Conservation (phyloP, 1,140 invertebrate genomes). For the Metopolophium dirhodum region DNA sequence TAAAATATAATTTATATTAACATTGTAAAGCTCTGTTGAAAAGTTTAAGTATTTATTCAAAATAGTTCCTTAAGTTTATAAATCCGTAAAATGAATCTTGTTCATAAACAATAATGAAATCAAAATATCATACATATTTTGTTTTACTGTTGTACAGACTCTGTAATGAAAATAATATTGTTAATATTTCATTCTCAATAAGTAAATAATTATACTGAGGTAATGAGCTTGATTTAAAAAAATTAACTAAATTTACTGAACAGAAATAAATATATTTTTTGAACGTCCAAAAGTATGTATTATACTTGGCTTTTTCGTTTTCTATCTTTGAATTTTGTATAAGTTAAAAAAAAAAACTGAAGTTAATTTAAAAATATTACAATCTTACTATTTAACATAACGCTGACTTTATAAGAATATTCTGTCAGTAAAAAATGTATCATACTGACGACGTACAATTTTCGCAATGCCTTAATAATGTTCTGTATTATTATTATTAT, state of each 20-base stretch:
- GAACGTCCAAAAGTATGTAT: not conserved
- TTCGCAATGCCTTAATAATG: not conserved
- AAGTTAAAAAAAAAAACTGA: not conserved
- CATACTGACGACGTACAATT: not conserved
- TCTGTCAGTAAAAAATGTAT: not conserved
- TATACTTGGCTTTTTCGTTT: not conserved
- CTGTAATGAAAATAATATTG: too few relatives aligned
- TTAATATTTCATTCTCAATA: too few relatives aligned
- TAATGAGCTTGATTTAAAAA: not conserved
- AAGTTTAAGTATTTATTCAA: too few relatives aligned
- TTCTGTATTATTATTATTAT: not conserved
- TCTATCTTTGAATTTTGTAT: not conserved
- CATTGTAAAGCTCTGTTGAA: too few relatives aligned
- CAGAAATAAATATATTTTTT: not conserved
- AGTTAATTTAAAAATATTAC: not conserved
- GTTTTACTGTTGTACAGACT: too few relatives aligned
- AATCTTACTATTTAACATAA: not conserved
- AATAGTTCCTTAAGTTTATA: too few relatives aligned
- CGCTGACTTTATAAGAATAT: not conserved
- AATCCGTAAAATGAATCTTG: too few relatives aligned
- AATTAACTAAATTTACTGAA: not conserved
- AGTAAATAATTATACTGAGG: too few relatives aligned
- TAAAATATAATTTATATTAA: too few relatives aligned
- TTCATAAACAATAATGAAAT: too few relatives aligned
- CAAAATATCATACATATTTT: too few relatives aligned